phyloP scores from a whole-genome alignment of 2,888 invertebrate genomes.

The Lampropteryx suffumata region DNA sequence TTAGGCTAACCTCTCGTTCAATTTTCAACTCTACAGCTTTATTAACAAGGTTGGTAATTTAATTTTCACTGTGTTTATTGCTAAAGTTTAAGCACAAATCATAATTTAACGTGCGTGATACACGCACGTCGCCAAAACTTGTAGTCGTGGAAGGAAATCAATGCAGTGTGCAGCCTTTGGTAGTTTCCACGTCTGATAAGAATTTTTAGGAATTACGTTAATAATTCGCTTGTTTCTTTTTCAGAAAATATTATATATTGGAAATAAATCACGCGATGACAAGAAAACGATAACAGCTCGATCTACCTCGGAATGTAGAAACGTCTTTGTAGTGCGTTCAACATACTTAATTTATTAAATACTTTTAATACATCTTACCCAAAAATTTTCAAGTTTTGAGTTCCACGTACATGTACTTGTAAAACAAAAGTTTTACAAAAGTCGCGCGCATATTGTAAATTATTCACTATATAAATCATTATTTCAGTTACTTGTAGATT shows the following conservation, averaged over 20 bases:
- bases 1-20: neutral
- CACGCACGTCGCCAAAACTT: constrained; percentile 51
- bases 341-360: no score
- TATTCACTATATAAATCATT: no score
- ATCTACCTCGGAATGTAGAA: no score
- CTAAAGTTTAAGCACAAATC: constrained; percentile 30
- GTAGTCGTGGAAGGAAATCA: constrained; percentile 41
- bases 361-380: no score
- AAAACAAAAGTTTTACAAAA: no score
- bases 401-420: no score
- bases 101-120: constrained; percentile 53
- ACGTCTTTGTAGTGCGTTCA: no score
- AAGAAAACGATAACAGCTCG: no score
- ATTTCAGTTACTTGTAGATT: no score
- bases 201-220: constrained; percentile 1
- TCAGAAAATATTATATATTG: neutral
- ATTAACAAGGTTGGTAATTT: neutral
- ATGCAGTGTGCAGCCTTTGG: constrained; percentile 44
- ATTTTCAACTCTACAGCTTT: constrained; percentile 10
- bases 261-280: no score
- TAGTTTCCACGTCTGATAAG: constrained; percentile 7
- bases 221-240: neutral
- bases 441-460: no score
- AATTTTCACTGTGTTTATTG: constrained; percentile 24
- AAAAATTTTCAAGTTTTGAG: no score